Base-by-base conservation (phyloP, 2,888 invertebrate genomes). In the Kryphioiulus occultus region DNA sequence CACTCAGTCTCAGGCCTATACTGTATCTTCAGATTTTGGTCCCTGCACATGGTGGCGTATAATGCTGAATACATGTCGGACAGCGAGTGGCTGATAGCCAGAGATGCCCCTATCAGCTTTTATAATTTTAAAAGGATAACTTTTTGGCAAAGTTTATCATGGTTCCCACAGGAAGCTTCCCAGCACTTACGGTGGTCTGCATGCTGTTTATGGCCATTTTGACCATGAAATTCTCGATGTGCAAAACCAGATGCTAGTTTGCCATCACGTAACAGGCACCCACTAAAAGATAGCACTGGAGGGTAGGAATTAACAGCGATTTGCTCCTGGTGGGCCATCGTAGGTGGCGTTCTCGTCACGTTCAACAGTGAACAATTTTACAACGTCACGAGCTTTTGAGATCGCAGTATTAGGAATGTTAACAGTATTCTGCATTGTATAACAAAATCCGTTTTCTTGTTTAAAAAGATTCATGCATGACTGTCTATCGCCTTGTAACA, bases 111-210 rank as follows among this genome's bases (percentile, higher is more conserved):
- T 26, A 85, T 42, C 44, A 39, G 44, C 85, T 44, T 26, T 85
- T 85, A 85, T 85, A 44, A 85, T 85, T 85, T 85, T 85, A 44
- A 39, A 85, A 44, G 85, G 85, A 85, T 85, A 85, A 39, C 85
- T 35, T 85, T 85, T 85, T 85, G 85, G 85, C 44, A 85, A 85
- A 85, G 85, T 85, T 85, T 85, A 85, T 85, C 85, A 85, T n/a
- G 39, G 44, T 85, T 85, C 85, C 85, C 85, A 85, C 85, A 85
- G 85, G 85, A 85, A 85, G 85, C 85, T 85, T 85, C 85, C 39
- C 42, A 44, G 39, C 85, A 85, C 85, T 85, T 85, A 42, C n/a
- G 85, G 85, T 85, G 85, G 85, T 85, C 85, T 85, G 39, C 78
- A 30, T 17, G 78, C 30, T 32, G 78, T 78, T 78, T 32, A 78